A percentile compares a stretch with the other conserved stretches of the same genome.
These are phyloP conservation scores for Xyrauchen texanus DNA, from an alignment of 2,113 vertebrate genomes.

Conservation along the genomic window DNA sequence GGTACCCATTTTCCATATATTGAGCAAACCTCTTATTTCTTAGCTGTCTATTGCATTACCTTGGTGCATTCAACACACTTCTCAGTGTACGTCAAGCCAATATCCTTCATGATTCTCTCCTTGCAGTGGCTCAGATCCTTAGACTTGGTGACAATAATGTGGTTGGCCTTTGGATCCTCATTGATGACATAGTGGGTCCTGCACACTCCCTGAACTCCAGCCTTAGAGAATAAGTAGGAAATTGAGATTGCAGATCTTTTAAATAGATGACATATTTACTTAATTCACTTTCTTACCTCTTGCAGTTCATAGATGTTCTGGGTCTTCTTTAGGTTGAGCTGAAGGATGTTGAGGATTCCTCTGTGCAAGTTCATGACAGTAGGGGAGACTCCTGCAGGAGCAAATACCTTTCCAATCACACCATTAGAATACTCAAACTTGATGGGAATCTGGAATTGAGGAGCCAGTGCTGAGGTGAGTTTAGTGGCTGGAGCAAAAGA, in stretches of 20 bases:
- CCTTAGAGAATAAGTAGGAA: slow-evolving; percentile 61
- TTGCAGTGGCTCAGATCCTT: slow-evolving; percentile 80
- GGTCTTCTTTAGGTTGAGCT: slow-evolving; percentile 78
- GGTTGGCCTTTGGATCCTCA: slow-evolving; percentile 72
- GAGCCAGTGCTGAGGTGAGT: slow-evolving; percentile 66
- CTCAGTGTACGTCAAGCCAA: slow-evolving; percentile 77
- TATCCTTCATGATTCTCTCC: slow-evolving; percentile 71
- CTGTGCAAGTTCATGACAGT: slow-evolving; percentile 74
- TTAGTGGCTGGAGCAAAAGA: slow-evolving; percentile 67
- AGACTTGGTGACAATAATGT: slow-evolving; percentile 72
- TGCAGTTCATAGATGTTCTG: slow-evolving; percentile 80
- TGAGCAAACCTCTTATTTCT: neutral
- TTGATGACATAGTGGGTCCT: slow-evolving; percentile 78
- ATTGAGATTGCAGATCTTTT: neutral
- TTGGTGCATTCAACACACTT: slow-evolving; percentile 61
- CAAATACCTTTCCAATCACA: slow-evolving; percentile 71
- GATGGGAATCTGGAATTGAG: slow-evolving; percentile 67
- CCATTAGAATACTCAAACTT: slow-evolving; percentile 78
- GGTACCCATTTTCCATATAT: neutral
- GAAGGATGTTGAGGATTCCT: slow-evolving; percentile 77
- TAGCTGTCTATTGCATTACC: slow-evolving; percentile 65
- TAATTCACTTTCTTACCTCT: slow-evolving; percentile 72
- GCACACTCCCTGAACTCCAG: slow-evolving; percentile 83
- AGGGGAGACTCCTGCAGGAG: slow-evolving; percentile 66
- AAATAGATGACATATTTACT: neutral